phyloP scores from a whole-genome alignment of 30 jellyfish, hydroid and myxozoan species.

The Rhopilema esculentum region DNA sequence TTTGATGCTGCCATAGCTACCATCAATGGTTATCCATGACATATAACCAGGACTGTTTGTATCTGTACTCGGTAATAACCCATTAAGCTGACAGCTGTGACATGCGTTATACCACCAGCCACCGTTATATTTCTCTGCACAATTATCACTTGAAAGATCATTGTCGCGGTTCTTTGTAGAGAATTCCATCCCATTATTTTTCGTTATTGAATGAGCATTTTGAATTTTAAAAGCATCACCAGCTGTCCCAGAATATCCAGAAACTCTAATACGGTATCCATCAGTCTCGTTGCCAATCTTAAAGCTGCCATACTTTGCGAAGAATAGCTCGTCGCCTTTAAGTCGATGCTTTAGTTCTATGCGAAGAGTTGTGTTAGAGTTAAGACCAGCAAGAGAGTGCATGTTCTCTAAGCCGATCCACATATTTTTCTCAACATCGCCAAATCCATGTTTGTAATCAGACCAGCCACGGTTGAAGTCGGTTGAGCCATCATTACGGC shows the following conservation, averaged over 20 bases:
- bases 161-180: background rate
- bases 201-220: background rate
- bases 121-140: background rate
- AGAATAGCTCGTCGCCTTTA: background rate
- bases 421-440: constrained; percentile 25
- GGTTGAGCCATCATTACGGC: constrained; percentile 29
- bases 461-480: constrained; percentile 11
- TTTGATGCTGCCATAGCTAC: constrained; percentile 5
- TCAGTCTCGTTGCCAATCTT: constrained; percentile 26
- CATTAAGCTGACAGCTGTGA: background rate
- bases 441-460: constrained; percentile 13
- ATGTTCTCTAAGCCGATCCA: constrained; percentile 21
- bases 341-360: background rate
- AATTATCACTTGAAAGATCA: background rate
- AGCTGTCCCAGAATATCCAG: background rate
- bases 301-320: constrained; percentile 19
- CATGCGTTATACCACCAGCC: no score
- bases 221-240: background rate
- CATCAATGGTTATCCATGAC: constrained; percentile 2
- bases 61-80: background rate
- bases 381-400: background rate
- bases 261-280: background rate
- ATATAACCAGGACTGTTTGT: background rate
- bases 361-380: background rate
- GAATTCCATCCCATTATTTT: background rate